Evolutionary conservation across 2,888 invertebrate species (phyloP).

Genomic region (Melanchra persicariae): DNA sequence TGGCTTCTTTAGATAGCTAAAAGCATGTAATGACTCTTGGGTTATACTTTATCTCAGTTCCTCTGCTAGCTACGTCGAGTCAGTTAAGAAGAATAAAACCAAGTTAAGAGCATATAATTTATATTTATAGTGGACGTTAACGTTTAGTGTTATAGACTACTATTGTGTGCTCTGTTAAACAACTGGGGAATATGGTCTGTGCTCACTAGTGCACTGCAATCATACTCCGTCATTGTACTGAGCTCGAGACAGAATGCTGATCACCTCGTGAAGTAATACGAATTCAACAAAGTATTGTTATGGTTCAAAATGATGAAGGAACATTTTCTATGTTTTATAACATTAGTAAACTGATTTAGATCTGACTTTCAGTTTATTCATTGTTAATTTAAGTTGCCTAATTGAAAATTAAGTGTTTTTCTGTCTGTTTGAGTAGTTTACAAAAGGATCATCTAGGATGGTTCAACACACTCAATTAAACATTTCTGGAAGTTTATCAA

Average conservation of each 20-base stretch:
- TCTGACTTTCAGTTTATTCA: background rate
- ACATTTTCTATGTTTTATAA: background rate
- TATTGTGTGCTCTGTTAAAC: constrained; percentile 8
- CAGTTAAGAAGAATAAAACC: background rate
- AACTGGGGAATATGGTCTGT: background rate
- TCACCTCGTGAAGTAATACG: background rate
- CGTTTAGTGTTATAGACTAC: constrained; percentile 6
- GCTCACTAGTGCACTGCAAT: constrained; percentile 8
- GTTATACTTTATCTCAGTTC: background rate
- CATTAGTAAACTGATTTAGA: background rate
- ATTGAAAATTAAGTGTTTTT: too few species aligned
- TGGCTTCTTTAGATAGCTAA: background rate
- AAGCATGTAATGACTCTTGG: background rate
- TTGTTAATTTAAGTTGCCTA: background rate
- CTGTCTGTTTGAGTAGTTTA: background rate
- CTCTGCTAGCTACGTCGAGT: background rate
- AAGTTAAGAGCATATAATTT: background rate
- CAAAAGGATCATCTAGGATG: background rate
- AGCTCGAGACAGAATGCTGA: constrained; percentile 7
- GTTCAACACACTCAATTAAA: background rate
- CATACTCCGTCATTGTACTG: constrained; percentile 13
- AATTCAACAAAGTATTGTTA: background rate
- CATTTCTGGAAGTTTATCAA: constrained; percentile 6
- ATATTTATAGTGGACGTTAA: constrained; percentile 3
- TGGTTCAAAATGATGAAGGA: background rate